Evolutionary conservation across 2,113 vertebrate genomes (phyloP).

Genomic region (Panthera leo): DNA sequence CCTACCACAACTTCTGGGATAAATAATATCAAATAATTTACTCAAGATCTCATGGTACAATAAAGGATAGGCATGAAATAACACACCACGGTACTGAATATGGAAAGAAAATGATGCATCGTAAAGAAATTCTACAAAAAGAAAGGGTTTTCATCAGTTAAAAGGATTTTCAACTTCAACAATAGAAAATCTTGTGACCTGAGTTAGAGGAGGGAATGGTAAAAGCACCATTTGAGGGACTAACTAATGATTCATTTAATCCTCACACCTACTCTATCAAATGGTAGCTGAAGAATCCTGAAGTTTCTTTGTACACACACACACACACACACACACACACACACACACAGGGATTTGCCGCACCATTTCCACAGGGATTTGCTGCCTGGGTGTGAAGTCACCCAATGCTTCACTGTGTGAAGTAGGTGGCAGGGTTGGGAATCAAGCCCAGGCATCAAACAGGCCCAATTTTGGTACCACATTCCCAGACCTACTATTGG

Average conservation of each 20-base stretch:
- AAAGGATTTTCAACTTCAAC: slow-evolving; percentile 18
- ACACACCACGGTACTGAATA: not conserved
- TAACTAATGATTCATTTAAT: not conserved
- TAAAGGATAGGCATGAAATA: not conserved
- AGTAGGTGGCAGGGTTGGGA: not conserved
- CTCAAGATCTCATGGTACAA: not conserved
- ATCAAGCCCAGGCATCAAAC: not conserved
- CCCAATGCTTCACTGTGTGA: no score
- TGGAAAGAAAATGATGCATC: not conserved
- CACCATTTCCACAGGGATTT: not conserved
- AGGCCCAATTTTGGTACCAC: not conserved
- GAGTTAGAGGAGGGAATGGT: not conserved
- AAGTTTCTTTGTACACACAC: not conserved
- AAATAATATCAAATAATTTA: slow-evolving; percentile 52
- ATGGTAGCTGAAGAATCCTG: not conserved
- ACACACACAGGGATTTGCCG: not conserved
- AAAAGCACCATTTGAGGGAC: not conserved
- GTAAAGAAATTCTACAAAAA: slow-evolving; percentile 28
- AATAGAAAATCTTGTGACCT: slow-evolving; percentile 16
- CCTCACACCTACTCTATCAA: not conserved
- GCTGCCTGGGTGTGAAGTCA: not conserved
- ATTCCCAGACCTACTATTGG: not conserved
- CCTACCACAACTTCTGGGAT: slow-evolving; percentile 36
- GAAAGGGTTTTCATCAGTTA: not conserved
- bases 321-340: not conserved